These are phyloP conservation scores for Myotis daubentonii DNA, from an alignment of 2,797 vertebrate species.

Conservation along the genomic window DNA sequence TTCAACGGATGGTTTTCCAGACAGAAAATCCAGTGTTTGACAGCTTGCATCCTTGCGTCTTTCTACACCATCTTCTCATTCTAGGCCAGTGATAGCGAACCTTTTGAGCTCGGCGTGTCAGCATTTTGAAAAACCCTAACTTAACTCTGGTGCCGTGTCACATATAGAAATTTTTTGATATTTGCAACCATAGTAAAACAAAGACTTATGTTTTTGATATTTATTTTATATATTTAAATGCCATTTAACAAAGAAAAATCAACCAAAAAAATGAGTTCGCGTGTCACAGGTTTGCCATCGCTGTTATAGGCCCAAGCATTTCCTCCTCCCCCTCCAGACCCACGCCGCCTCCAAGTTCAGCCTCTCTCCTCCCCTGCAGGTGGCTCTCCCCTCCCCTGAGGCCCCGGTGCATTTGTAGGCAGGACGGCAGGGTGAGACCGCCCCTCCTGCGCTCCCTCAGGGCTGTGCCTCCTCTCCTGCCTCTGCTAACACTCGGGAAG, in stretches of 20 bases:
- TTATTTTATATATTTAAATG: no score
- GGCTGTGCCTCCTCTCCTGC: neutral
- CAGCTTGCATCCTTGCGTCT: neutral
- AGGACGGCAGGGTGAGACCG: no score
- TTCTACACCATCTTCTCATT: neutral
- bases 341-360: neutral
- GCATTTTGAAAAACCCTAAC: no score
- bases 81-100: no score
- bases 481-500: neutral
- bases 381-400: neutral
- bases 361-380: neutral
- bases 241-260: no score
- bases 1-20: neutral
- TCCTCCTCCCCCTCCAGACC: neutral
- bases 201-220: no score
- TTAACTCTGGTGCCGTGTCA: no score
- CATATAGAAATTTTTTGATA: no score
- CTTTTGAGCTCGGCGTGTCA: no score
- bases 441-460: neutral
- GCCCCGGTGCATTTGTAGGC: neutral
- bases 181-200: no score
- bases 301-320: neutral
- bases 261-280: no score
- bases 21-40: neutral
- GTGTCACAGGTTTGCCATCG: no score